Conservation (phyloP, 2,797 vertebrate genomes). For the Luscinia megarhynchos region DNA sequence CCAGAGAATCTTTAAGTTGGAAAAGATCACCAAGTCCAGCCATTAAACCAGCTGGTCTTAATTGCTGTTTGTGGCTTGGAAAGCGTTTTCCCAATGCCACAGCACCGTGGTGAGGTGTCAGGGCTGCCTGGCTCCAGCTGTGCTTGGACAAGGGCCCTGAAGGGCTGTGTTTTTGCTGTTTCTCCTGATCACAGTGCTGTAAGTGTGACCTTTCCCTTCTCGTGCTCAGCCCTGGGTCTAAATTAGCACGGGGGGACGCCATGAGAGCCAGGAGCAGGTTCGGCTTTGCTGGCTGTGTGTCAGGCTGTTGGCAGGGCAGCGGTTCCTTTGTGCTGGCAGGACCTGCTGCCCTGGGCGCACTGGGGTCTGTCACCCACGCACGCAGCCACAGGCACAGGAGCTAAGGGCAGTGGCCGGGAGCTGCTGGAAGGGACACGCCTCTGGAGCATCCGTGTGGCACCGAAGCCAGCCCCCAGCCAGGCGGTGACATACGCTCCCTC, state of each 20-base stretch:
- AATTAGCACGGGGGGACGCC: accelerated
- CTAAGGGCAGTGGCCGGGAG: not conserved
- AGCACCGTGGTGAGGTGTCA: not conserved
- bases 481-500: constrained; percentile 46
- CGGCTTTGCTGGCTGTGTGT: not conserved
- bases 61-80: not conserved
- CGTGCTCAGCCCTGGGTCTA: not conserved
- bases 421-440: not conserved
- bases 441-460: not conserved
- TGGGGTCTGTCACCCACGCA: accelerated
- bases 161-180: not conserved
- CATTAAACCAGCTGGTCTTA: too few species aligned
- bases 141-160: not conserved
- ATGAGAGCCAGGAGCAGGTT: not conserved
- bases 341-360: not conserved
- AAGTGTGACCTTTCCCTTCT: not conserved
- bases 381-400: accelerated
- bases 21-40: not conserved
- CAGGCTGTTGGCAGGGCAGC: not conserved
- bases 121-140: not conserved
- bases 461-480: not conserved
- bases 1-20: not conserved
- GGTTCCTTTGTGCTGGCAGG: not conserved
- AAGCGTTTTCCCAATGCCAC: not conserved
- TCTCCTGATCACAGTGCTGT: not conserved